Evolutionary conservation across 2,797 vertebrate genomes (phyloP).

Genomic region (Phoeniculus purpureus): DNA sequence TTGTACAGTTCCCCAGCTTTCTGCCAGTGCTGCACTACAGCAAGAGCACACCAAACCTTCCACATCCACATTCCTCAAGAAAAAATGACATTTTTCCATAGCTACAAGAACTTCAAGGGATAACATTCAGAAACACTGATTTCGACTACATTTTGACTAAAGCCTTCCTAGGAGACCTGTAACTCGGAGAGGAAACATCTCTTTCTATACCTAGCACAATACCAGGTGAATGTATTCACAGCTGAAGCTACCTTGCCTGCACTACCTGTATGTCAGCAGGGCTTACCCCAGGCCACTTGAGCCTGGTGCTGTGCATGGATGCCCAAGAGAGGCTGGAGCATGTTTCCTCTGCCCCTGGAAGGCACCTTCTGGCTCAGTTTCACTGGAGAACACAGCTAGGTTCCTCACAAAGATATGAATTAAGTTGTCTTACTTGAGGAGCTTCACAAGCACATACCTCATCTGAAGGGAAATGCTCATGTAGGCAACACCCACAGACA

Average conservation of each 20-base stretch:
- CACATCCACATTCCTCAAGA: not conserved
- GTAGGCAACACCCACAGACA: not conserved
- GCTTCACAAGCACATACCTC: not conserved
- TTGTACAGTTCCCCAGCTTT: not conserved
- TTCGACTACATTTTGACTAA: not conserved
- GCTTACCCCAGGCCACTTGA: not conserved
- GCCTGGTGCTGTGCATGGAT: fast-evolving
- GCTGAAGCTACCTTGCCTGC: too few relatives aligned
- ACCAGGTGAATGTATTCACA: not conserved
- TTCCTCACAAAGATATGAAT: not conserved
- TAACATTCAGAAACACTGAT: not conserved
- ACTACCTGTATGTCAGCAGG: not conserved
- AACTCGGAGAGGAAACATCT: not conserved
- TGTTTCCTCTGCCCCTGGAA: not conserved
- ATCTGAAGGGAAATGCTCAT: not conserved
- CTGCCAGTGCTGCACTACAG: not conserved
- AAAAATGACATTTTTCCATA: not conserved
- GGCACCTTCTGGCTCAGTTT: not conserved
- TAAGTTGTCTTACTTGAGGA: not conserved
- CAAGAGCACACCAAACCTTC: not conserved
- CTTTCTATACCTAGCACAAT: not conserved
- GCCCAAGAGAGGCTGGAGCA: fast-evolving
- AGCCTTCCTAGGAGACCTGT: not conserved
- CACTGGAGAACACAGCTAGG: too few relatives aligned
- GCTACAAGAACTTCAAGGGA: not conserved